Base-by-base conservation (phyloP, 2,113 vertebrate genomes). In the Vireo altiloquus region DNA sequence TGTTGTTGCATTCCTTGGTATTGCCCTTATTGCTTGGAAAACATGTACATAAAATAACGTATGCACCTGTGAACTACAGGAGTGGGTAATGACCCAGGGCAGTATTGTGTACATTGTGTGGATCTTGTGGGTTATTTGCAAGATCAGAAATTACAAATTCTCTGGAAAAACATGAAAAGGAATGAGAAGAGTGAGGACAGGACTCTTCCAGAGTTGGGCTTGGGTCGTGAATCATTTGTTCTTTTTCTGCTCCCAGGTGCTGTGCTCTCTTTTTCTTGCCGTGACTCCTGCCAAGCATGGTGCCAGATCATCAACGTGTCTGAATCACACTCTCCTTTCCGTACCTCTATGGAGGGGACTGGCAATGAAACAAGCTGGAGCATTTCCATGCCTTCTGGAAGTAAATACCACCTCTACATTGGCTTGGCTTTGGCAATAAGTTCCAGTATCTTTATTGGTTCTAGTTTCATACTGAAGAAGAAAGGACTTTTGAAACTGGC, bases 391-490 rank as follows among this genome's bases (percentile, higher is more conserved):
- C 60, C 94, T 42, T 28, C 56, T n/a, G 96, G 92, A 92, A 97
- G 85, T 78, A 97, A 85, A 74, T 97, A 97, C 42, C 97, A 31
- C 18, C 96, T 98, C 50, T 98, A 96, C 15, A 9, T 97, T 31
- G 98, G 98, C 61, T 90, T 98, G 88, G 75, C 84, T 31, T 90
- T 98, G 84, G 98, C 98, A 0, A 31, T 98, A 40, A 64, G 95
- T 60, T 98, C 98, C 89, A 98, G 98, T 83, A 10, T 98, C 90
- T 98, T 98, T 82, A 98, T 98, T 80, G 98, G 98, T 56, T 98
- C 97, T 86, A 98, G 98, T 84, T 98, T 98, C 90, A 98, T 98
- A 78, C 46, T 98, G 80, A 98, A 98, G 83, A 98, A 98, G 90
- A 98, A 98, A 92, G 98, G 98, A 28, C 98, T 98, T 90, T 83